These are phyloP conservation scores for Apolygus lucorum DNA, from an alignment of 1,140 invertebrate genomes.

Conservation along the genomic window DNA sequence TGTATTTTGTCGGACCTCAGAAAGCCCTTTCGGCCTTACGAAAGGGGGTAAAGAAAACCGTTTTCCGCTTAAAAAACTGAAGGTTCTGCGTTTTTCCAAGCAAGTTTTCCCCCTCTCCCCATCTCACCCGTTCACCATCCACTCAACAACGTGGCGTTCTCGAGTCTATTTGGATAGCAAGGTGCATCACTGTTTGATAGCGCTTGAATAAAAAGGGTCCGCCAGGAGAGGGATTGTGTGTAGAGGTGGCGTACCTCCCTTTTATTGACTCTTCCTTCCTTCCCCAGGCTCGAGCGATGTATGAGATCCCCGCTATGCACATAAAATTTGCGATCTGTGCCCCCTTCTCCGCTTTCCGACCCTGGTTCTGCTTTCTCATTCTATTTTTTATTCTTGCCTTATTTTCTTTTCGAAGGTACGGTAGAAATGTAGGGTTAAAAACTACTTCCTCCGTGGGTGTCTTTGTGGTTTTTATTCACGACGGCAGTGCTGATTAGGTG, in stretches of 20 bases:
- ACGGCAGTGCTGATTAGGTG: no score
- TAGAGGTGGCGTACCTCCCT: background rate
- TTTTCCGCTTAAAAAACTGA: no score
- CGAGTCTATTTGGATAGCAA: background rate
- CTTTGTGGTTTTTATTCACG: no score
- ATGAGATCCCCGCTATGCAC: background rate
- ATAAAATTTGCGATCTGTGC: slow-evolving; percentile 7
- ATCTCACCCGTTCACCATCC: no score
- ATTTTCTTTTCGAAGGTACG: background rate
- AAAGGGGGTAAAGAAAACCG: no score
- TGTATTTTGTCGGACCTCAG: no score
- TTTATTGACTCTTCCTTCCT: background rate
- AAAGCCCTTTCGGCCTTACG: no score
- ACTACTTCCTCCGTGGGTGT: no score
- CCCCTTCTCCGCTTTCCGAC: no score
- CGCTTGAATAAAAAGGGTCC: background rate
- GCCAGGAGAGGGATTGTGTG: background rate
- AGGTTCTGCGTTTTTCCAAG: no score
- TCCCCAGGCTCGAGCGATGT: background rate
- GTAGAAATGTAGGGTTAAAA: no score
- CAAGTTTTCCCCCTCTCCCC: no score
- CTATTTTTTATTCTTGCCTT: background rate
- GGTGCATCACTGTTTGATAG: background rate
- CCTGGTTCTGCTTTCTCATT: background rate
- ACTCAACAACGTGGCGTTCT: background rate